phyloP scores from a whole-genome alignment of 2,113 vertebrate genomes.

The Recurvirostra avosetta region DNA sequence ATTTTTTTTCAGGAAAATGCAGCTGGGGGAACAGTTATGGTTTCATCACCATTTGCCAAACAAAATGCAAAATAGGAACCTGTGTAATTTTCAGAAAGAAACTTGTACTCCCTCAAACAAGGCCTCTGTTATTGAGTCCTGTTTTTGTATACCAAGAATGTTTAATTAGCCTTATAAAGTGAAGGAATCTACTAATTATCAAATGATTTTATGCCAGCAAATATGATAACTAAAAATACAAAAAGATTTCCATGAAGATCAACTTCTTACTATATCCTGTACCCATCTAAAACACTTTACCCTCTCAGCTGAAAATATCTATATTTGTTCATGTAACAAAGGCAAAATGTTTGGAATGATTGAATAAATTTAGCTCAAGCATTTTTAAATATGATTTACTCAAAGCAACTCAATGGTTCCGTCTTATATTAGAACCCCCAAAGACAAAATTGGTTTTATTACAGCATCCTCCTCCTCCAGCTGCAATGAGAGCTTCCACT shows the following conservation, averaged over 20 bases:
- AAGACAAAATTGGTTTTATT: background rate
- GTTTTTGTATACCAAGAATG: background rate
- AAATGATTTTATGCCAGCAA: background rate
- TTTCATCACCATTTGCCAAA: background rate
- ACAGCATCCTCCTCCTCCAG: background rate
- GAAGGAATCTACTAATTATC: background rate
- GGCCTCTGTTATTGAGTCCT: background rate
- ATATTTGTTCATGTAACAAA: background rate
- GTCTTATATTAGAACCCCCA: background rate
- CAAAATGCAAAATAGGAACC: background rate
- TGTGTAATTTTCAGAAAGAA: background rate
- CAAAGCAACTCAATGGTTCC: background rate
- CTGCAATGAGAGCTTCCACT: background rate
- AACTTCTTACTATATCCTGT: background rate
- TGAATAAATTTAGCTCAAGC: background rate
- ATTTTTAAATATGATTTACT: background rate
- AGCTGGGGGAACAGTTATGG: background rate
- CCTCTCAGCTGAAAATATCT: background rate
- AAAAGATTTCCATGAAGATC: background rate
- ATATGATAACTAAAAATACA: background rate
- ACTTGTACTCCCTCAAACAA: background rate
- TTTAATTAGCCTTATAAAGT: background rate
- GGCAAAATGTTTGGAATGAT: background rate
- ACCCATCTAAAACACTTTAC: background rate
- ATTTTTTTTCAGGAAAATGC: background rate